A percentile compares a stretch with the other conserved stretches of the same genome.
phyloP scores from a whole-genome alignment of 1,140 invertebrate genomes.

The Temnothorax nylanderi region DNA sequence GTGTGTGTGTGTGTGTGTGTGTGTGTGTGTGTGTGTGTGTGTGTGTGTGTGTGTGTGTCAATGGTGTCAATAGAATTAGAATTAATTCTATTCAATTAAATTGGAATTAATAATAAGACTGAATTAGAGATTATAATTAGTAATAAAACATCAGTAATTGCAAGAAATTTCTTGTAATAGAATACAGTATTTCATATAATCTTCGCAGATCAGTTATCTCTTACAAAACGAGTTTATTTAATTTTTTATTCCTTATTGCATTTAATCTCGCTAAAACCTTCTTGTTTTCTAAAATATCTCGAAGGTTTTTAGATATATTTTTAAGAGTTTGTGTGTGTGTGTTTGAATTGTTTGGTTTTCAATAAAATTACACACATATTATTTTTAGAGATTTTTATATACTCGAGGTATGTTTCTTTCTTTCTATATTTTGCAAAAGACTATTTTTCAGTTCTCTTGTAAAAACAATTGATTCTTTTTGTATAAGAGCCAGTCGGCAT shows the following conservation, averaged over 20 bases:
- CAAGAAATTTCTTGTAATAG: not conserved
- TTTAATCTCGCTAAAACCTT: too few species aligned
- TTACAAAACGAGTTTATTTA: not conserved
- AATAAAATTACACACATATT: not conserved
- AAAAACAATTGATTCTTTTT: constrained; percentile 23
- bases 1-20: too few species aligned
- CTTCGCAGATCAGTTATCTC: not conserved
- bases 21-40: too few species aligned
- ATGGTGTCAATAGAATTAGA: not conserved
- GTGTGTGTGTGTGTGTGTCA: too few species aligned
- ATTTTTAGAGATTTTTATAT: constrained; percentile 1
- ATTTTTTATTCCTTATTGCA: not conserved
- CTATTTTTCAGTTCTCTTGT: not conserved
- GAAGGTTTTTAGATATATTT: not conserved
- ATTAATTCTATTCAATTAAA: not conserved
- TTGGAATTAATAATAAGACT: not conserved
- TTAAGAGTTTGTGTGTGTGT: not conserved
- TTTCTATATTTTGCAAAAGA: not conserved
- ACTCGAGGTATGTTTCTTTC: constrained; percentile 1
- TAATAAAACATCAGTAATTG: not conserved
- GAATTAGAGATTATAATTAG: not conserved
- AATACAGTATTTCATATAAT: not conserved
- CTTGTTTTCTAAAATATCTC: not conserved
- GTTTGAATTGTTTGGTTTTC: not conserved
- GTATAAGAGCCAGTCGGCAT: not conserved